These are phyloP conservation scores for Empidonax traillii DNA, from an alignment of 2,113 vertebrate species.

Conservation along the genomic window DNA sequence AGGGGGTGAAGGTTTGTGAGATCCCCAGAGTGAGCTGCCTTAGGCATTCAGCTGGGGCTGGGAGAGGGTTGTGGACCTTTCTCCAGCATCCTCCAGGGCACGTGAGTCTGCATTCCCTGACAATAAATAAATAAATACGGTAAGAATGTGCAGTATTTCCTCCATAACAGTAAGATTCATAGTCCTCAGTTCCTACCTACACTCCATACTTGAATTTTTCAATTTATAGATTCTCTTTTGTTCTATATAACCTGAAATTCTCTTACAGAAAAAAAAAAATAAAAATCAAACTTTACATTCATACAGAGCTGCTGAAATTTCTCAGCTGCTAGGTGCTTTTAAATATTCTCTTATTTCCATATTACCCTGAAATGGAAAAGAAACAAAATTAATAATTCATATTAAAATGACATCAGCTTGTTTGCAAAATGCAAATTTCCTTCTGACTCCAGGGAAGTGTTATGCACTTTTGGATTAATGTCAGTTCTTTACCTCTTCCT, in stretches of 20 bases:
- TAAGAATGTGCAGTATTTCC: background rate
- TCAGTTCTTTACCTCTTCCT: background rate
- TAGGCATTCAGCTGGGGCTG: background rate
- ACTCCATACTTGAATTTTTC: background rate
- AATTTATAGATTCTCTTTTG: background rate
- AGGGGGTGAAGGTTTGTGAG: background rate
- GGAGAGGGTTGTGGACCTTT: background rate
- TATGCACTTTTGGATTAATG: background rate
- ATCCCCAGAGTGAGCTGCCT: background rate
- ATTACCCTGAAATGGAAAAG: background rate
- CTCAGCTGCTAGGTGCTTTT: background rate
- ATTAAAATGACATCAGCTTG: background rate
- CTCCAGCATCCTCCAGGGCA: background rate
- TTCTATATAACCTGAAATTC: background rate
- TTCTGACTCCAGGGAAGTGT: background rate
- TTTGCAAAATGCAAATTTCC: background rate
- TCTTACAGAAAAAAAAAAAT: background rate
- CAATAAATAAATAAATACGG: background rate
- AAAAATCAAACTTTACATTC: background rate
- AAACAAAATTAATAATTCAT: constrained; percentile 45
- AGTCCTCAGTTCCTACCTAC: background rate
- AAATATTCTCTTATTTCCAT: background rate
- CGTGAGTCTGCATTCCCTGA: background rate
- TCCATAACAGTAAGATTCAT: background rate
- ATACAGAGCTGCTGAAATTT: background rate